Percentiles rank a stretch among this genome's conserved stretches.
Conservation (phyloP, 2,797 vertebrate genomes). For the Ispidina picta region DNA sequence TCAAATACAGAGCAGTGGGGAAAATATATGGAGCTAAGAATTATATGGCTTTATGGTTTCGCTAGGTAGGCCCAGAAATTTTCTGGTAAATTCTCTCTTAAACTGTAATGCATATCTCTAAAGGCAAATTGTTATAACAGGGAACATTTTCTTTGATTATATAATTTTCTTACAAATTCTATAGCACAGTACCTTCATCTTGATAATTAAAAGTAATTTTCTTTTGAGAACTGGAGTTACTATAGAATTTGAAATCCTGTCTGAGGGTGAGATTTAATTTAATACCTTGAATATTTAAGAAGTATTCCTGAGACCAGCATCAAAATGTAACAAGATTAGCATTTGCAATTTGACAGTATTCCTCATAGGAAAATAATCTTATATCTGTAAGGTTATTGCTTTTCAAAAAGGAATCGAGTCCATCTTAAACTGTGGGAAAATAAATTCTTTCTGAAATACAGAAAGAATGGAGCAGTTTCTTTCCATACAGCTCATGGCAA, state of each 20-base stretch:
- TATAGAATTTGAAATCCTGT: slow-evolving; percentile 71
- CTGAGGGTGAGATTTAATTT: slow-evolving; percentile 77
- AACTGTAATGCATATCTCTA: slow-evolving; percentile 19
- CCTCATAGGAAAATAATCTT: slow-evolving; percentile 50
- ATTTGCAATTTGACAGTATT: slow-evolving; percentile 66
- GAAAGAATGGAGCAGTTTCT: slow-evolving; percentile 8
- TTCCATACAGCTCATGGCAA: background rate
- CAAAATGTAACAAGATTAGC: slow-evolving; percentile 76
- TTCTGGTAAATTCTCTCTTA: slow-evolving; percentile 27
- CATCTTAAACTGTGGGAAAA: slow-evolving; percentile 45
- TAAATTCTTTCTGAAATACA: slow-evolving; percentile 19
- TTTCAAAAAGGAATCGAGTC: slow-evolving; percentile 36
- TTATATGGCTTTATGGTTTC: slow-evolving; percentile 31
- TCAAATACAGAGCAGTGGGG: slow-evolving; percentile 1
- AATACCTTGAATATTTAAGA: slow-evolving; percentile 78
- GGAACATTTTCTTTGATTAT: slow-evolving; percentile 57
- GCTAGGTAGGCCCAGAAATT: slow-evolving; percentile 22
- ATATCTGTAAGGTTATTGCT: slow-evolving; percentile 47
- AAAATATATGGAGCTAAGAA: background rate
- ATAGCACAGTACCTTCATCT: slow-evolving; percentile 52
- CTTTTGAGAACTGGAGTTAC: slow-evolving; percentile 63
- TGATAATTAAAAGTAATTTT: slow-evolving; percentile 77
- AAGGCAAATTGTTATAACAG: slow-evolving; percentile 29
- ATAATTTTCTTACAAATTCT: slow-evolving; percentile 63
- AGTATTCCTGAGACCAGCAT: slow-evolving; percentile 73